Conservation (phyloP, 2,797 vertebrate species). For the Sebastes itinus region DNA sequence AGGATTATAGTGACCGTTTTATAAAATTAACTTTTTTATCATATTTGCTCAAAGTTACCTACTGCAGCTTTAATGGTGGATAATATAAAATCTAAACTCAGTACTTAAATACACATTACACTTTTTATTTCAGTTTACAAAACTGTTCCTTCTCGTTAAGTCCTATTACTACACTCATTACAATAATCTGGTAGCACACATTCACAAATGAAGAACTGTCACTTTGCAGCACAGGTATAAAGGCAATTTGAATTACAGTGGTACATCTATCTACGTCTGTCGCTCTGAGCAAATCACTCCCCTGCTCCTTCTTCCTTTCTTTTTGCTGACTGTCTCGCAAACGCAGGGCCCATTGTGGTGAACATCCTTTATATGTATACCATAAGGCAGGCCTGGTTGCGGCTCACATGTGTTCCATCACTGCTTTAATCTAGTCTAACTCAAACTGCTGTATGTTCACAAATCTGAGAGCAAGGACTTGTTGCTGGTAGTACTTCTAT, state of each 20-base stretch:
- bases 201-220: slow-evolving; percentile 11
- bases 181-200: not conserved
- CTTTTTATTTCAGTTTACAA: slow-evolving; percentile 2
- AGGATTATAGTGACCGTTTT: not conserved
- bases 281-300: slow-evolving; percentile 63
- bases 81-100: not conserved
- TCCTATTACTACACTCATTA: slow-evolving; percentile 8
- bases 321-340: slow-evolving; percentile 75
- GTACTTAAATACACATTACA: not conserved
- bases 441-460: slow-evolving; percentile 55
- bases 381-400: slow-evolving; percentile 68
- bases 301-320: slow-evolving; percentile 64
- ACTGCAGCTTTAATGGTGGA: not conserved
- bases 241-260: slow-evolving; percentile 80
- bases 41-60: not conserved
- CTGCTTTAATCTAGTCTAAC: slow-evolving; percentile 60
- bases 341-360: slow-evolving; percentile 78
- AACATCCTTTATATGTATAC: slow-evolving; percentile 78
- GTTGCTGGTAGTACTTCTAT: slow-evolving; percentile 28
- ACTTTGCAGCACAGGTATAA: slow-evolving; percentile 57
- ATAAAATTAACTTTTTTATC: not conserved
- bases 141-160: slow-evolving; percentile 2
- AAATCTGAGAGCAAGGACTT: slow-evolving; percentile 30
- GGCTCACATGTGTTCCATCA: slow-evolving; percentile 70
- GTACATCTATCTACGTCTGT: slow-evolving; percentile 67